A percentile compares a stretch with the other conserved stretches of the same genome.
phyloP scores from a whole-genome alignment of 1,140 invertebrate species.

The Eulimnadia texana region DNA sequence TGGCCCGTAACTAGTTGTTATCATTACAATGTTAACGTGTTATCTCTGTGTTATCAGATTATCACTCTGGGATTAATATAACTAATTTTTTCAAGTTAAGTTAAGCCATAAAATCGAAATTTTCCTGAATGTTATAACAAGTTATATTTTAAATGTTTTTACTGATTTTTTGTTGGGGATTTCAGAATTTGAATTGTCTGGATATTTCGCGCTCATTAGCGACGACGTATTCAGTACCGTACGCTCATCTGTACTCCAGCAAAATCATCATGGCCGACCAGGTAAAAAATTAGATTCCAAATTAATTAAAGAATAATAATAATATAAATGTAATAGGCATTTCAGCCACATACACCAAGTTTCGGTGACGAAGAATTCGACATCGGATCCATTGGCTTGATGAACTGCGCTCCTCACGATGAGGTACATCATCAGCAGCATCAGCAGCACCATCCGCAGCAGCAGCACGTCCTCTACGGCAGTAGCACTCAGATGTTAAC shows the following conservation, averaged over 20 bases:
- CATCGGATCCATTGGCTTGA: slow-evolving; percentile 35
- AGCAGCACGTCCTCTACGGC: slow-evolving; percentile 9
- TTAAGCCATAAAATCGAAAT: background rate
- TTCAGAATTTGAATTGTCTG: background rate
- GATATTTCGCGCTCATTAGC: background rate
- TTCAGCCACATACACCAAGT: slow-evolving; percentile 57
- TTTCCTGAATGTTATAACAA: background rate
- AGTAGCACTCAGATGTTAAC: too few relatives aligned
- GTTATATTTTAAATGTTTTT: background rate
- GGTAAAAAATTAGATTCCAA: background rate
- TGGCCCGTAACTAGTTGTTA: too few relatives aligned
- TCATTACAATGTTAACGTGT: too few relatives aligned
- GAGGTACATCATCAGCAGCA: slow-evolving; percentile 39
- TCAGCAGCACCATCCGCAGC: slow-evolving; percentile 24
- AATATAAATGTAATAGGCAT: background rate
- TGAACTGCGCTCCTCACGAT: slow-evolving; percentile 1
- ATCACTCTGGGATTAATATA: too few relatives aligned
- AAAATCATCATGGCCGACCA: background rate
- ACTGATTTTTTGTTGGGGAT: background rate
- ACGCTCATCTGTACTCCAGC: background rate
- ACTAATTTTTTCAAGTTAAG: background rate
- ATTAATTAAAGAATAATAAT: background rate
- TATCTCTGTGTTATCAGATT: too few relatives aligned
- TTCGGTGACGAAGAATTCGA: slow-evolving; percentile 87
- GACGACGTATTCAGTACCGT: background rate